Base-by-base conservation (phyloP, 2,888 invertebrate species). In the Gastracanthus pulcherrimus region DNA sequence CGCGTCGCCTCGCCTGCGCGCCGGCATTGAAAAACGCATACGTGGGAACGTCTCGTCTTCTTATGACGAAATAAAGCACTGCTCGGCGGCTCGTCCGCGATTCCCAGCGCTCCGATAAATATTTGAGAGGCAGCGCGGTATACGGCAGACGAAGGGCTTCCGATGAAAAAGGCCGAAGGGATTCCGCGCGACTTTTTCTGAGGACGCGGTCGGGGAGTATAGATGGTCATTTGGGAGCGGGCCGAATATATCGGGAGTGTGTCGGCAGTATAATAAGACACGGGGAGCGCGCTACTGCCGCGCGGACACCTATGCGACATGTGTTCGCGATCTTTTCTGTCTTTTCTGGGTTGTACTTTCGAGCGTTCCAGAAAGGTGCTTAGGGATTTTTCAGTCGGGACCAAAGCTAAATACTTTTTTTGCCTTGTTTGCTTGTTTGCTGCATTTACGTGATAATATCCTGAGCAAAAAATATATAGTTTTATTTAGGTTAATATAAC, bases 51-150 rank as follows among this genome's bases (percentile, higher is more conserved):
- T 48, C n/a, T 48, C 34, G 19, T 58, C n/a, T 5, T 72, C 66
- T 72, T 67, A 31, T 19, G 45, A 11, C 66, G 69, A 38, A 70
- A n/a, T 48, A 26, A 62, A 31, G 29, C n/a, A n/a, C 11, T 31
- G 13, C 5, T 16, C 55, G 16, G 48, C n/a, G 0, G 13, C n/a
- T n/a, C n/a, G 38, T 29, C 26, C 48, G 13, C 66, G 45, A 58
- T 79, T 74, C 67, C 58, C 45, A 16, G 75, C 64, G 62, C 69
- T 45, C 55, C 64, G 34, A 80, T 70, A 76, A 76, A 80, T 80
- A 69, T 75, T 69, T 69, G 41, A 38, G 31, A 55, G 66, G 55
- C 19, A 16, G 11, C 19, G 3, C 36, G 19, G 34, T 3, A n/a
- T n/a, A n/a, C 13, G 23, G 71, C 29, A 13, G 19, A 38, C 34